A percentile compares a stretch with the other conserved stretches of the same genome.
Conservation (phyloP, 2,888 invertebrate species). For the Microdon myrmicae region DNA sequence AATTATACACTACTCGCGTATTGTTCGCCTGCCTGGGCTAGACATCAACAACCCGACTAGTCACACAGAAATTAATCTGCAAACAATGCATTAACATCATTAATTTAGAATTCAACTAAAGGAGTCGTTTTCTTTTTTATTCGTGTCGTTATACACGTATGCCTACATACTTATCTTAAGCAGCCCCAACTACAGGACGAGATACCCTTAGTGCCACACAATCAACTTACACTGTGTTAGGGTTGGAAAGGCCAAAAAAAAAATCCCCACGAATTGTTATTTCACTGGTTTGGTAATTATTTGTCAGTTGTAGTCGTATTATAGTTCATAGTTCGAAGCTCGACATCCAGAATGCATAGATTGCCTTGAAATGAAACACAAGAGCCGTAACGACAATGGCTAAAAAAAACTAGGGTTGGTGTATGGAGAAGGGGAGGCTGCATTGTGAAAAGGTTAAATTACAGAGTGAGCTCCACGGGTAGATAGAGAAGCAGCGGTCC, state of each 20-base stretch:
- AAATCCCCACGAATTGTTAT: background rate
- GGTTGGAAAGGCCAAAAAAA: constrained; percentile 3
- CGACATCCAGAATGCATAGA: constrained; percentile 13
- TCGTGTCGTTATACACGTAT: no score
- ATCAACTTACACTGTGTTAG: constrained; percentile 11
- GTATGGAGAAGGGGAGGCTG: background rate
- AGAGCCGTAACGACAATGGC: constrained; percentile 10
- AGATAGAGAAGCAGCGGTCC: constrained; percentile 3
- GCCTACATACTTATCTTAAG: no score
- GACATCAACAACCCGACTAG: no score
- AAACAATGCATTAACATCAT: constrained; percentile 19
- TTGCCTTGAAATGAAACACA: constrained; percentile 38
- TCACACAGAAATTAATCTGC: constrained; percentile 24
- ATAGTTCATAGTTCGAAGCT: background rate
- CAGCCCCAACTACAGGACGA: constrained; percentile 2
- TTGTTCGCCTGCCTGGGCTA: background rate
- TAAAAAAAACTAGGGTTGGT: constrained; percentile 17
- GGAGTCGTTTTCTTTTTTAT: background rate
- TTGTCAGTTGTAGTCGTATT: background rate
- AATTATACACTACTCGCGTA: constrained; percentile 1
- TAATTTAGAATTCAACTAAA: constrained; percentile 6
- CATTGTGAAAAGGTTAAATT: constrained; percentile 30
- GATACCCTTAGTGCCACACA: background rate
- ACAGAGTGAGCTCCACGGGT: constrained; percentile 3
- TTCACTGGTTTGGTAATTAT: background rate